Evolutionary conservation across 2,113 vertebrate species (phyloP).

Genomic region (Etheostoma spectabile): DNA sequence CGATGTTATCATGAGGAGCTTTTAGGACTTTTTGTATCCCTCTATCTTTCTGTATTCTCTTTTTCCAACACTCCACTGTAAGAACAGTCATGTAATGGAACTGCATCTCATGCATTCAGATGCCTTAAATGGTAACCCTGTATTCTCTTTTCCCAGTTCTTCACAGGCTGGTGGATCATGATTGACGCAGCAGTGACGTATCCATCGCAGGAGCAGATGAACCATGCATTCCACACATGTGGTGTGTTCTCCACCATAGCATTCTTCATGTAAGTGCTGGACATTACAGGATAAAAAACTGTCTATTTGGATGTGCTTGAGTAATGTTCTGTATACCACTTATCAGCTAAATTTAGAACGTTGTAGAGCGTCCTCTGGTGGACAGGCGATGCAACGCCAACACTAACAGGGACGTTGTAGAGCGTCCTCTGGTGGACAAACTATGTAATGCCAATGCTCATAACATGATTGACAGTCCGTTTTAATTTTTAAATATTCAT

Average conservation of each 20-base stretch:
- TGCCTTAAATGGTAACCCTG: neutral
- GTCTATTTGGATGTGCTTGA: neutral
- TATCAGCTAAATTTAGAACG: no score
- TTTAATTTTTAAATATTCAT: no score
- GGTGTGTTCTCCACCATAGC: slow-evolving; percentile 94
- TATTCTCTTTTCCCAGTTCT: slow-evolving; percentile 84
- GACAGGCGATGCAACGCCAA: no score
- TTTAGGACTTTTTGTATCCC: neutral
- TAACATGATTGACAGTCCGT: no score
- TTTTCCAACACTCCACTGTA: neutral
- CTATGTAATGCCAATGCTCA: no score
- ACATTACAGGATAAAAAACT: neutral
- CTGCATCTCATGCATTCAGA: neutral
- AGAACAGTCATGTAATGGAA: neutral
- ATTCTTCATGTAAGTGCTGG: slow-evolving; percentile 93
- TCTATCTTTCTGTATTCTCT: neutral
- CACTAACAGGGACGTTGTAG: no score
- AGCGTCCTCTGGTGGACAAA: no score
- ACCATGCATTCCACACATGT: slow-evolving; percentile 94
- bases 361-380: no score
- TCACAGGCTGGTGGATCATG: slow-evolving; percentile 96
- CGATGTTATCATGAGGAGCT: neutral
- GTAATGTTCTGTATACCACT: no score
- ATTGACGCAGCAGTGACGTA: slow-evolving; percentile 92
- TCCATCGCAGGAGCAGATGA: slow-evolving; percentile 85